Base-by-base conservation (phyloP, 2,888 invertebrate species). In the Xestia c-nigrum region DNA sequence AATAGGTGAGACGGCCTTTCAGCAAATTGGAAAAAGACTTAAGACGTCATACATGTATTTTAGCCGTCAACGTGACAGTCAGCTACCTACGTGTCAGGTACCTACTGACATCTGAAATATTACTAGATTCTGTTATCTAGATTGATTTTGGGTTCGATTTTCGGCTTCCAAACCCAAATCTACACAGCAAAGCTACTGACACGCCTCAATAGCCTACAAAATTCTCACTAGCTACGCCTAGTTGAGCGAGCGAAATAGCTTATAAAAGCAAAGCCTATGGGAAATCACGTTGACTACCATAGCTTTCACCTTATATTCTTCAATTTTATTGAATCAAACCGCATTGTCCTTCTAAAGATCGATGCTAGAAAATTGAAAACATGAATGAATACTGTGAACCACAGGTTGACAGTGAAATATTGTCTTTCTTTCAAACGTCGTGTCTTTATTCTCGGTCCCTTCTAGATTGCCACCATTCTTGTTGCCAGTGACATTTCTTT, bases 371-470 rank as follows among this genome's bases (percentile, higher is more conserved):
- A 55, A 74, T 46, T 47, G 7, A 21, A 72, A 69, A 57, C 50
- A 65, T 52, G 50, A 83, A 82, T 79, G 5, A 63, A 83, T 74
- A 24, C 31, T 16, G 1, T 46, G 47, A 65, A 69, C 61, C 52
- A 47, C 78, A 72, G 80, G 50, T 69, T 63, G 81, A 75, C 82
- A 61, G 66, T 76, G 57, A 84, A 83, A 83, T 80, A 79, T 83
- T 69, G 24, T 57, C 19, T 72, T 72, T 78, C 40, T 71, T 72
- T 76, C 72, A 69, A 52, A 31, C 31, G 5, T 0, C 50, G 55
- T 57, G 31, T 70, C 67, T 63, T 73, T 71, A 70, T 71, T 57
- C 19, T 2, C 16, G 1, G 16, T 50, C 47, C 75, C 50, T 9
- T 69, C 55, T 38, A 16, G 5, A 57, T 43, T 40, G n/a, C 38